Evolutionary conservation across 2,113 vertebrate species (phyloP).

Genomic region (Ptilorrhoa leucosticta): DNA sequence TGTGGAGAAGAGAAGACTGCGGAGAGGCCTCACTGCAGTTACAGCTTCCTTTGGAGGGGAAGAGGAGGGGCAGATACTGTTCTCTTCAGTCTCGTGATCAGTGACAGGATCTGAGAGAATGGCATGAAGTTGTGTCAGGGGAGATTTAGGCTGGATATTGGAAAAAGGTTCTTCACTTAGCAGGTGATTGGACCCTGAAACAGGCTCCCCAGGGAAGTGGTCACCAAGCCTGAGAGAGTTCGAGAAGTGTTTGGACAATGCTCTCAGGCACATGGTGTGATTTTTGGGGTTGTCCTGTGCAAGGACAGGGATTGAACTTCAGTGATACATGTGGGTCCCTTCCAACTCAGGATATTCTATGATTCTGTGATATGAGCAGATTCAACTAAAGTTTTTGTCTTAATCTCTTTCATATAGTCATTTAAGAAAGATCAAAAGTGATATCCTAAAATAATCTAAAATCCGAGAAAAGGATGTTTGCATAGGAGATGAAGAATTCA

Average conservation of each 20-base stretch:
- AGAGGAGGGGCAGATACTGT: neutral
- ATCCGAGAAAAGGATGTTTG: neutral
- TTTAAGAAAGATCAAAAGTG: neutral
- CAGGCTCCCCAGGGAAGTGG: rapidly evolving
- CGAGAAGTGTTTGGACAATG: neutral
- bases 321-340: neutral
- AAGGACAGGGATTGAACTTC: neutral
- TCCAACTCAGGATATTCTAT: neutral
- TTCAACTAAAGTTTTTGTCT: neutral
- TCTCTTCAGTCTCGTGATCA: neutral
- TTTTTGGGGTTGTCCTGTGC: neutral
- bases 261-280: neutral
- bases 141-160: neutral
- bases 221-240: neutral
- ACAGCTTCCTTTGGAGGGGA: rapidly evolving
- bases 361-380: neutral
- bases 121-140: neutral
- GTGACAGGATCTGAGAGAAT: neutral
- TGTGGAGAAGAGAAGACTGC: neutral
- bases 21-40: neutral
- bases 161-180: neutral
- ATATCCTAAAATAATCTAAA: neutral
- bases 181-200: neutral
- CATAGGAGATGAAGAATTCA: neutral
- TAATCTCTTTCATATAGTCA: neutral